These are phyloP conservation scores for roundworm (Caenorhabditis elegans) DNA, from an alignment of 1,140 invertebrate genomes.

Conservation along the genomic window DNA sequence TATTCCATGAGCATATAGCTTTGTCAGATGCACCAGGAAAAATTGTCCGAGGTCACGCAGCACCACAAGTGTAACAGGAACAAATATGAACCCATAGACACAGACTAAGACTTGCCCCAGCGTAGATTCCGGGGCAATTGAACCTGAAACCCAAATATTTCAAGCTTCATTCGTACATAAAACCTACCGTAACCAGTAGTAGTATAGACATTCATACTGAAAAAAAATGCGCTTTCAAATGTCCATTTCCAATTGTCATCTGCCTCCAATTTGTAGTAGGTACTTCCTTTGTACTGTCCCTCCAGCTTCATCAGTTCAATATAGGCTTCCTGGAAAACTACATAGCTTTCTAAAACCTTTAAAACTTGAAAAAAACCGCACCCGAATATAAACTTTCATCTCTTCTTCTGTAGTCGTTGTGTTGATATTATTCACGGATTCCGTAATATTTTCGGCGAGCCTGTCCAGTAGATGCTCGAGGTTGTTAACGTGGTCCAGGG, in stretches of 20 bases:
- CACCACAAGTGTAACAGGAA: constrained; percentile 39
- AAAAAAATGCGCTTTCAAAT: constrained; percentile 37
- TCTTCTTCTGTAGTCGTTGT: not conserved
- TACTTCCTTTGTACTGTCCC: constrained; percentile 29
- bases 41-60: constrained; percentile 40
- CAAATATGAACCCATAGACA: constrained; percentile 38
- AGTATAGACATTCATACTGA: constrained; percentile 41
- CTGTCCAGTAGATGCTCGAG: not conserved
- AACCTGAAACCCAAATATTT: constrained; percentile 19
- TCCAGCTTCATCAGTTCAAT: not conserved
- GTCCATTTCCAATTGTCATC: constrained; percentile 34
- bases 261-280: constrained; percentile 38
- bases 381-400: constrained; percentile 7
- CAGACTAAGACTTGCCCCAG: constrained; percentile 25
- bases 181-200: constrained; percentile 36
- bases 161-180: not conserved
- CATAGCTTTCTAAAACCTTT: no score
- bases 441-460: not conserved
- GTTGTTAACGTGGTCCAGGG: not conserved
- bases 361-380: no score
- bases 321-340: constrained; percentile 4
- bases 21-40: constrained; percentile 39
- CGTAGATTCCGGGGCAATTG: constrained; percentile 12
- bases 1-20: constrained; percentile 28
- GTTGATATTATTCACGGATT: not conserved